Evolutionary conservation across 2,888 invertebrate genomes (phyloP), one percentile per base, ranked within the genome.

Genomic region (Diaphora mendica): DNA sequence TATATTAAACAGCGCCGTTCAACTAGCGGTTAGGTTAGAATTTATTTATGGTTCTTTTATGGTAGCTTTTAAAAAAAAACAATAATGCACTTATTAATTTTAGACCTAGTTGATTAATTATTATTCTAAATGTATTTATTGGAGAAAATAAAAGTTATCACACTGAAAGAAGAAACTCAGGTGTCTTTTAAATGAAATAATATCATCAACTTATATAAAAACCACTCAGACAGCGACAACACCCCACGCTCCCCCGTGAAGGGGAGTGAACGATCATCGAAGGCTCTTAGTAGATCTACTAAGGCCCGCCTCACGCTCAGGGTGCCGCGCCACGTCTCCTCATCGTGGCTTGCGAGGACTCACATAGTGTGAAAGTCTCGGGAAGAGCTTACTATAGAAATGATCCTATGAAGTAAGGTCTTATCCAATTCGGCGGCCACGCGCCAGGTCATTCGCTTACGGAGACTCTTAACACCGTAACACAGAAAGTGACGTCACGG

Each of bases 371-470:
- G 86, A 82, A 80, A 76, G 82, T 85, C 84, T 85, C 84, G 83
- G 78, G 86, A 85, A 88, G 86, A 88, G 83, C 88, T 87, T 87
- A 85, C 88, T 87, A 87, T 86, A 87, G 85, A 87, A 86, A 86
- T 88, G 85, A 86, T 86, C 85, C 85, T 82, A 85, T 86, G 81
- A 86, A 85, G 82, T 83, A 83, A 87, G 82, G 83, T 85, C 87
- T 86, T 86, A 48, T 17, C 66, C 5, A 1, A 11, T 23, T 2
- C 13, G 0, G 13, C 4, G 11, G 35, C 26, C 23, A 23, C 59
- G 62, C 30, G 9, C 8, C 48, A 35, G n/a, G 80, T 84, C 79
- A 69, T 78, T 72, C 30, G n/a, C 11, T 35, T 48, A 51, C 65
- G 30, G 75, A 77, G 69, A 77, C 67, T 39, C 78, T 72, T 42